A percentile compares a stretch with the other conserved stretches of the same genome.
phyloP scores from a whole-genome alignment of 2,888 invertebrate genomes.

The Acleris laterana region DNA sequence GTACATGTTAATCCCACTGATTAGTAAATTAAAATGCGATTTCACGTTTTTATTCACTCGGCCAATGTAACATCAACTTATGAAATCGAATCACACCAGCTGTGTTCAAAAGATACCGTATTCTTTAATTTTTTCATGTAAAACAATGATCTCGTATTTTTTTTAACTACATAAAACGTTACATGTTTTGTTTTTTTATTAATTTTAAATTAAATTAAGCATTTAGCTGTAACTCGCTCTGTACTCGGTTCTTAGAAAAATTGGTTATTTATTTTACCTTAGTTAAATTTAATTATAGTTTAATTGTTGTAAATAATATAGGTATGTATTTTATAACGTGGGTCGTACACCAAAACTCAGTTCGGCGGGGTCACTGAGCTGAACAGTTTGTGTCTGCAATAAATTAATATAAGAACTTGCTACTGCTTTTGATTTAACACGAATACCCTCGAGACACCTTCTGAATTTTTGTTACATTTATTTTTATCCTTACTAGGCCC shows the following conservation, averaged over 20 bases:
- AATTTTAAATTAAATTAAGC: constrained; percentile 30
- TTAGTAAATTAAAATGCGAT: not conserved
- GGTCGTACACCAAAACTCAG: constrained; percentile 70
- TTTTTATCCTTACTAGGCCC: too few species aligned
- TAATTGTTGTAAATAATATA: constrained; percentile 68
- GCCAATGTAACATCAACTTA: not conserved
- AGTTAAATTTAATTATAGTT: constrained; percentile 44
- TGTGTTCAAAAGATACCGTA: constrained; percentile 68
- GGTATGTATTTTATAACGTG: constrained; percentile 67
- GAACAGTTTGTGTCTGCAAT: constrained; percentile 81
- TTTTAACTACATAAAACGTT: constrained; percentile 53
- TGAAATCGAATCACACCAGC: constrained; percentile 64
- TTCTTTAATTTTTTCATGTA: constrained; percentile 48
- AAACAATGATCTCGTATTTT: constrained; percentile 81
- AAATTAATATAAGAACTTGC: constrained; percentile 73
- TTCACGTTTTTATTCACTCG: constrained; percentile 10
- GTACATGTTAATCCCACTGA: constrained; percentile 1
- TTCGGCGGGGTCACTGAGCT: constrained; percentile 78
- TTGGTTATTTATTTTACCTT: constrained; percentile 77
- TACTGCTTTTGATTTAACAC: constrained; percentile 45
- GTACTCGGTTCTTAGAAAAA: constrained; percentile 71
- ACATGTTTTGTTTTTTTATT: constrained; percentile 34
- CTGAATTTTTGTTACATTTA: not conserved
- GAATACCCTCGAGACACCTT: not conserved
- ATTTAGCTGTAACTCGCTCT: constrained; percentile 53